Base-by-base conservation (phyloP, 2,797 vertebrate species). In the Sebastiscus tertius region DNA sequence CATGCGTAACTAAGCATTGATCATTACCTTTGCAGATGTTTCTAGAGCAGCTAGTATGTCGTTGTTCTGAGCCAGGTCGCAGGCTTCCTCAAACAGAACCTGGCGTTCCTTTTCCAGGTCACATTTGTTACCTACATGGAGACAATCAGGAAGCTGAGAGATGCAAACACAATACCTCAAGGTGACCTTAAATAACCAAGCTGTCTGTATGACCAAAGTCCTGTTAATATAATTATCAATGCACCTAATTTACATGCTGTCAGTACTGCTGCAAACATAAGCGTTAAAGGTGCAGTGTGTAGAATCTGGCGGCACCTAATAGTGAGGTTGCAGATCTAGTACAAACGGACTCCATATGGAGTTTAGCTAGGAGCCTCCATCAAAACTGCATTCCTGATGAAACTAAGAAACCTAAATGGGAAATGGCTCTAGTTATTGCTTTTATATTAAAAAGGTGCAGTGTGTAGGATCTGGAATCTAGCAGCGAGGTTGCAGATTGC, bases 11-110 rank as follows among this genome's bases (percentile, higher is more conserved):
- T 16, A 4, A 4, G 2, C 20, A 36, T 5, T 4, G 4, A 1
- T 65, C 6, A 2, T 63, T 82, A 94, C 94, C 93, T 94, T 95
- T 46, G 94, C 94, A 16, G 94, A 95, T 20, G 94, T 95, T 73
- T 95, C 94, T 22, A 95, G 60, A 27, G 94, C 93, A 46, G 92
- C 94, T 1, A 95, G 82, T 10, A 94, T 56, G 1, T 90, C 92
- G 62, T 33, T 77, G 1, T 94, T 90, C 6, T 93, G 89, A 4
- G 93, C 89, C 71, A 94, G 75, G 54, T 46, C 39, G 77, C 94
- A 95, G 14, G 94, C 92, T 24, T 92, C 87, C 46, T 93, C 81
- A 58, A 95, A 95, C 9, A 0, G 67, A 42, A 95, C 93, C 63
- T 92, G 86, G 0, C 94, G 87, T 33, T 92, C 79, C 4, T 84